A percentile compares a stretch with the other conserved stretches of the same genome.
These are phyloP conservation scores for Sardinella longiceps DNA, from an alignment of 2,797 vertebrate species.

Conservation along the genomic window DNA sequence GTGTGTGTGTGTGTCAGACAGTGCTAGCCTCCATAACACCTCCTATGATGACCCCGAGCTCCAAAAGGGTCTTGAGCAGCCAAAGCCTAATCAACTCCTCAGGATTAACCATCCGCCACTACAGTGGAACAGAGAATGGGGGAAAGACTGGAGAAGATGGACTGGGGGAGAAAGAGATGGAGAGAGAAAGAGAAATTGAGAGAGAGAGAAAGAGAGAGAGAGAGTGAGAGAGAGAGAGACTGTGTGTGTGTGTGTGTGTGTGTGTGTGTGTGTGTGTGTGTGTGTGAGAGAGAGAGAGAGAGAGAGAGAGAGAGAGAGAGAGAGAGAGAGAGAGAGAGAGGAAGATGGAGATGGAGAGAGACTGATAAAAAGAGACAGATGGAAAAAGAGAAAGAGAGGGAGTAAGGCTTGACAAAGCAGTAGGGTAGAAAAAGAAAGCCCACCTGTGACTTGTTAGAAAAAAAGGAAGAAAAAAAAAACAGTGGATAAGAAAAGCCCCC, in stretches of 20 bases:
- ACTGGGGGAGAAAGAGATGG: not conserved
- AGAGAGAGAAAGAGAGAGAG: not conserved
- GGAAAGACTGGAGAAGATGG: not conserved
- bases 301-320: not conserved
- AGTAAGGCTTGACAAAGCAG: constrained; percentile 22
- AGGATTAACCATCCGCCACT: constrained; percentile 36
- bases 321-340: not conserved
- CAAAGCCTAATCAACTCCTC: constrained; percentile 42
- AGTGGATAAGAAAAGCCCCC: constrained; percentile 41
- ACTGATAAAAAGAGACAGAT: not conserved
- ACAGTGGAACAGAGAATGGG: constrained; percentile 14
- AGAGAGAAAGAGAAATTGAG: not conserved
- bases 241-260: no score
- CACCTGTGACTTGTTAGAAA: constrained; percentile 17
- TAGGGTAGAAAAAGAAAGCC: constrained; percentile 36
- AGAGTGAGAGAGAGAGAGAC: not conserved
- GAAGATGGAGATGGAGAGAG: not conserved
- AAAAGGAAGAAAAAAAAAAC: constrained; percentile 23
- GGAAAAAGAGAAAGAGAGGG: not conserved
- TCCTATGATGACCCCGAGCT: constrained; percentile 28
- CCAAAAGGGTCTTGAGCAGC: constrained; percentile 32
- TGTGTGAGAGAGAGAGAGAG: not conserved
- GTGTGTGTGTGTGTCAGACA: constrained; percentile 18
- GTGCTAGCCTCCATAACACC: constrained; percentile 26
- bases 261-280: no score